These are phyloP conservation scores for Daktulosphaira vitifoliae DNA, from an alignment of 1,140 invertebrate genomes.

Conservation along the genomic window DNA sequence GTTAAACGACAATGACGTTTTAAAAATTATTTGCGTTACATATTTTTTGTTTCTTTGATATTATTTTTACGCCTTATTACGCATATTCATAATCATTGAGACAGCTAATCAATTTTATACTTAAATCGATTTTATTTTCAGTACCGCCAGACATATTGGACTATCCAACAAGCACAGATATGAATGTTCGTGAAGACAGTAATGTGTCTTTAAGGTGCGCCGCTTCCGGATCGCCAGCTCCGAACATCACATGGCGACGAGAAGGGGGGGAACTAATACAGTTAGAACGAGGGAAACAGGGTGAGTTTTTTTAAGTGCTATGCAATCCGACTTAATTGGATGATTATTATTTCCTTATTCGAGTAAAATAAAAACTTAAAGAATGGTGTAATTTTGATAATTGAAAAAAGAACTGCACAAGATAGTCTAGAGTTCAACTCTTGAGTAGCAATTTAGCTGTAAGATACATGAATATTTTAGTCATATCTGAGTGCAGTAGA, in stretches of 20 bases:
- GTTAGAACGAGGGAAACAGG: slow-evolving; percentile 51
- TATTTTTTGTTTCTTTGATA: too few relatives aligned
- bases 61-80: too few relatives aligned
- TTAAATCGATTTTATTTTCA: slow-evolving; percentile 43
- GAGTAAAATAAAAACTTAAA: too few relatives aligned
- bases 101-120: neutral
- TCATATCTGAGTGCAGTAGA: too few relatives aligned
- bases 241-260: slow-evolving; percentile 71
- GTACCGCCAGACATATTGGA: slow-evolving; percentile 69
- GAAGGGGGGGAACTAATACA: slow-evolving; percentile 64
- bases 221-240: slow-evolving; percentile 68
- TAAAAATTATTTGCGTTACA: neutral
- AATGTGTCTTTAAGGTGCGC: slow-evolving; percentile 75
- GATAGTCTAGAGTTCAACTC: too few relatives aligned
- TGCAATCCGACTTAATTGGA: too few relatives aligned
- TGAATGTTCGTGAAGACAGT: slow-evolving; percentile 73
- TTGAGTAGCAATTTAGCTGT: too few relatives aligned
- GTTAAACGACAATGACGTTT: neutral
- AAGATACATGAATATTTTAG: too few relatives aligned
- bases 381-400: too few relatives aligned
- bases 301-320: slow-evolving; percentile 43
- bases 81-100: too few relatives aligned
- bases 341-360: too few relatives aligned
- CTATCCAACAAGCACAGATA: slow-evolving; percentile 74
- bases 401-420: too few relatives aligned